A percentile compares a stretch with the other conserved stretches of the same genome.
Conservation (phyloP, 2,888 invertebrate species). For the Didymodactylos carnosus region DNA sequence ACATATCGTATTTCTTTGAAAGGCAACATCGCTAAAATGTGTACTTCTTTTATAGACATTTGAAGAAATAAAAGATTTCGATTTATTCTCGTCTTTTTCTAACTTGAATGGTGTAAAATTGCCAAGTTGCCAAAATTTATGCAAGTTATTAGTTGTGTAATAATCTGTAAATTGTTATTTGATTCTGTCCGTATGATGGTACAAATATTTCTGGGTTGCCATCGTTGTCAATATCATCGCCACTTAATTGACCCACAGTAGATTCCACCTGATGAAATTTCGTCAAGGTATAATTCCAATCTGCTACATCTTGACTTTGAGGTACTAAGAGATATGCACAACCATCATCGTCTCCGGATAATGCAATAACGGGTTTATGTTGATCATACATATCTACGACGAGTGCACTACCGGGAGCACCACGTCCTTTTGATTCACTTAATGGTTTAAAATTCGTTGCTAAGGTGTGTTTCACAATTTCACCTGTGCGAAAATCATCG, state of each 20-base stretch:
- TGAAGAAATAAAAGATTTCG: too few species aligned
- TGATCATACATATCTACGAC: background rate
- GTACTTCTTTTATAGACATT: too few species aligned
- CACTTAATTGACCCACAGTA: conserved; percentile 21
- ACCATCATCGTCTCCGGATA: conserved; percentile 26
- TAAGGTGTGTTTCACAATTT: conserved; percentile 18
- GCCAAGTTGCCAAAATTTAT: too few species aligned
- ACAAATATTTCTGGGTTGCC: conserved; percentile 22
- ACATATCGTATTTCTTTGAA: too few species aligned
- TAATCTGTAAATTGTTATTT: conserved; percentile 20
- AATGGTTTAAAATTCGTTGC: conserved; percentile 19
- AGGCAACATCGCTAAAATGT: too few species aligned
- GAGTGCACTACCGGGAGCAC: conserved; percentile 1
- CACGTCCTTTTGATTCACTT: background rate
- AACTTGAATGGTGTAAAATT: too few species aligned
- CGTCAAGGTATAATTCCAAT: conserved; percentile 20
- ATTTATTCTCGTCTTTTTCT: too few species aligned
- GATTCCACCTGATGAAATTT: conserved; percentile 19
- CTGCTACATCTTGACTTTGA: conserved; percentile 14
- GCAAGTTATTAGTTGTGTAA: too few species aligned
- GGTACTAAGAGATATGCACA: conserved; percentile 20
- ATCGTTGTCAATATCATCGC: conserved; percentile 22
- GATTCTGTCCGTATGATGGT: conserved; percentile 20
- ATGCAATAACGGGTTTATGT: conserved; percentile 20
- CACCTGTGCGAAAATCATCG: conserved; percentile 17